These are phyloP conservation scores for Mycalesis mineus DNA, from an alignment of 2,888 invertebrate species.

Conservation along the genomic window DNA sequence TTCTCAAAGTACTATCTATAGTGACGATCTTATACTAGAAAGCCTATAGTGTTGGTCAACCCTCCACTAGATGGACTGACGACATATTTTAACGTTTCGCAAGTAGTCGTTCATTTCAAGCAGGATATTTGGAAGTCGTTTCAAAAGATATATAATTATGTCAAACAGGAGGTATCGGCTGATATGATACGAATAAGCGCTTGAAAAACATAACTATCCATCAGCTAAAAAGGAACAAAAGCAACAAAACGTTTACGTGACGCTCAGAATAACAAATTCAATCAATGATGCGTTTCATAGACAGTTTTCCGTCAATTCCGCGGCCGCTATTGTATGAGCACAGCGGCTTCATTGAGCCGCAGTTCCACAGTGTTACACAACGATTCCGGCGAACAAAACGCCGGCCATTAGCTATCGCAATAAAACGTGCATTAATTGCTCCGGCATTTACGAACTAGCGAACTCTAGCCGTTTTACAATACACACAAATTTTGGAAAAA, in stretches of 20 bases:
- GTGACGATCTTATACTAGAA: too few species aligned
- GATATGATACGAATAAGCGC: too few species aligned
- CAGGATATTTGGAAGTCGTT: too few species aligned
- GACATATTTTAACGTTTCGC: too few species aligned
- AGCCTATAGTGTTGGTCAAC: too few species aligned
- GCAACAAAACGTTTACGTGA: background rate
- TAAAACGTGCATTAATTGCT: conserved; percentile 7
- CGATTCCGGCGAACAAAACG: conserved; percentile 1
- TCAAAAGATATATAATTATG: too few species aligned
- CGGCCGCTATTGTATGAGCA: background rate
- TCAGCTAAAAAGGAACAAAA: too few species aligned
- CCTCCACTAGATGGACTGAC: too few species aligned
- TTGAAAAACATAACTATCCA: background rate
- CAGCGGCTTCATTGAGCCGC: conserved; percentile 7
- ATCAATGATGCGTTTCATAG: conserved; percentile 9
- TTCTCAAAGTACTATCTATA: too few species aligned
- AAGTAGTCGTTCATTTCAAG: too few species aligned
- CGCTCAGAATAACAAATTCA: background rate
- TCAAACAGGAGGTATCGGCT: too few species aligned
- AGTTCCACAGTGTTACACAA: conserved; percentile 11
- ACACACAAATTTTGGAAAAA: background rate
- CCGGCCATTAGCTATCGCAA: conserved; percentile 2
- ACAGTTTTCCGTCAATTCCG: conserved; percentile 3
- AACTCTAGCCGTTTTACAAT: conserved; percentile 2
- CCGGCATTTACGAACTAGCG: background rate